Base-by-base conservation (phyloP, 2,888 invertebrate species). In the Phymatocera aterrima region DNA sequence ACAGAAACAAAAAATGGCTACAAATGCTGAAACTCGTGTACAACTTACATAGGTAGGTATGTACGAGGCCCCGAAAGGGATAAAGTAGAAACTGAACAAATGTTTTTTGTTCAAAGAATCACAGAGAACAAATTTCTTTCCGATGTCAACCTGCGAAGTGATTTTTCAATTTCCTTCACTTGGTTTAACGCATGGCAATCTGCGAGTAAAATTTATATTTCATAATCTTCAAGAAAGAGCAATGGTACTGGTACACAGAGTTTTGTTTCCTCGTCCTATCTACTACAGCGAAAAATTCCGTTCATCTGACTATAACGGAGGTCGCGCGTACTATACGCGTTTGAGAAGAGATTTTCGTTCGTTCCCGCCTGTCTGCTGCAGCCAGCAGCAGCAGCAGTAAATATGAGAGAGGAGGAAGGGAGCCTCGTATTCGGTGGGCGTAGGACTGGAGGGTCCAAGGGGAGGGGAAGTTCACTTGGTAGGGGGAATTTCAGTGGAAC, bases 361-460 rank as follows among this genome's bases (percentile, higher is more conserved):
- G 40, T 43, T 57, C 57, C 75, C 60, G 75, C 24, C 60, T 75
- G 57, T 28, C 28, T 24, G 60, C 60, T 60, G 60, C 31, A 28
- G 24, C 60, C 28, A 8, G n/a, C 51, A 10, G 51, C 51, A 18
- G 61, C 37, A 64, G n/a, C 61, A 79, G 65, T 61, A n/a, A n/a
- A n/a, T 15, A 31, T 46, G 48, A 57, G 54, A 70, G 68, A 60
- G 60, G 77, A 68, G 46, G 57, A 80, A 75, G 75, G 75, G 75
- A 79, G 51, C 65, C 21, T 75, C 75, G 75, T 60, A 75, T 75
- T 75, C 60, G 75, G 77, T 34, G 54, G 77, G 54, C 65, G 79
- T 75, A 75, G 65, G 61, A 79, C 68, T 70, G 77, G 70, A 77
- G 54, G 60, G 79, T 43, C 64, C 48, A 54, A 40, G 48, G 21